Conservation (phyloP, 2,888 invertebrate species). For the Aleiodes alternator region DNA sequence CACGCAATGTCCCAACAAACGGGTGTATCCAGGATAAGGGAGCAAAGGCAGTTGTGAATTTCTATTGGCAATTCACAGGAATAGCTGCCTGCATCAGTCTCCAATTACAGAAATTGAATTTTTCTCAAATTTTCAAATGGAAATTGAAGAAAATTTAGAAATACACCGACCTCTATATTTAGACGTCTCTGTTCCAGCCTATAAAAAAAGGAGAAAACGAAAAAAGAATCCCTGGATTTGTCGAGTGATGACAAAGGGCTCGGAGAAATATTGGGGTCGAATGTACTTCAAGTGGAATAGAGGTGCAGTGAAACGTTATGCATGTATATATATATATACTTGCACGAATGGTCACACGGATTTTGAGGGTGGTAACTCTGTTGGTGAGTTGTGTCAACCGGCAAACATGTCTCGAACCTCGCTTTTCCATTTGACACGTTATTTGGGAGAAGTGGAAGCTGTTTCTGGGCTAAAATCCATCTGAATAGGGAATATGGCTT, state of each 20-base stretch:
- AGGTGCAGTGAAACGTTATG: slow-evolving; percentile 34
- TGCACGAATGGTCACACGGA: slow-evolving; percentile 23
- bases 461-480: not conserved
- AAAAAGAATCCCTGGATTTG: slow-evolving; percentile 14
- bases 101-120: no score
- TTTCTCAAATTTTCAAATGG: no score
- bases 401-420: slow-evolving; percentile 5
- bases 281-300: slow-evolving; percentile 28
- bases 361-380: not conserved
- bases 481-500: no score
- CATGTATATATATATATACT: slow-evolving; percentile 15
- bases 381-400: slow-evolving; percentile 14
- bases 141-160: no score
- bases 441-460: not conserved
- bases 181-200: not conserved
- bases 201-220: not conserved
- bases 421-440: not conserved
- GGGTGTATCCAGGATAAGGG: not conserved
- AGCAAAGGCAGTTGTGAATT: slow-evolving; percentile 12
- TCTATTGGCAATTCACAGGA: slow-evolving; percentile 3
- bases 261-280: slow-evolving; percentile 40
- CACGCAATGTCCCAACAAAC: slow-evolving; percentile 2
- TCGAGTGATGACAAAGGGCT: slow-evolving; percentile 34
- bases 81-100: no score
- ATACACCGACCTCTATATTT: not conserved